Evolutionary conservation across 2,888 invertebrate genomes (phyloP), one percentile per base, ranked within the genome.

Genomic region (Eumerus sabulonum): DNA sequence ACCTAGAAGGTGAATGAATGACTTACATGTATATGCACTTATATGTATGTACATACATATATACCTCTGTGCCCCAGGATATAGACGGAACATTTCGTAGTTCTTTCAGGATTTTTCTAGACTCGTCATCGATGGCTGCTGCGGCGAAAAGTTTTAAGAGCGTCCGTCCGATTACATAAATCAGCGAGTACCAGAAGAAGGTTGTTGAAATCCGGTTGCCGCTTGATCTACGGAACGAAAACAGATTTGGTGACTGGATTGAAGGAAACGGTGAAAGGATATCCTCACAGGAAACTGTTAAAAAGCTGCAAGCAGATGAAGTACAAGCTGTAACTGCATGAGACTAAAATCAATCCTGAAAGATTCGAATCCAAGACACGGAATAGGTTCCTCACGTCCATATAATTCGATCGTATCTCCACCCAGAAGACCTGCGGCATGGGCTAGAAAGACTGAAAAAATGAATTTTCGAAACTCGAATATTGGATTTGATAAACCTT

Each of bases 251-350:
- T n/a, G n/a, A n/a, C n/a, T n/a, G n/a, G n/a, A n/a, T n/a, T n/a
- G n/a, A n/a, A n/a, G n/a, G n/a, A n/a, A 48, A 12, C 40, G 9
- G 9, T 1, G 17, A 9, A 17, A 9, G 17, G 4, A 16, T 13
- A 45, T 27, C 82, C 85, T 82, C 66, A 89, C 88, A 85, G 85
- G 64, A 88, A 88, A 70, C 87, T 87, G 83, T 93, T 91, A 82
- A 93, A 93, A 0, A 94, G 89, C 84, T 94, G 94, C 81, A 93
- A 90, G 82, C 94, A 94, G 77, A 94, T 94, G 83, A 94, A 94
- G 85, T 93, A 94, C 81, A 94, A 90, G 85, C 94, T 94, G 81
- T 92, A 94, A 47, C 91, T 88, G 83, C 93, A 94, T 0, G 93
- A 93, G 11, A 94, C 86, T 0, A 94, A 86, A 0, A 94, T 91